Percentiles rank a stretch among this genome's conserved stretches.
Evolutionary conservation across 2,888 invertebrate genomes (phyloP).

Genomic region (Spodoptera picta): DNA sequence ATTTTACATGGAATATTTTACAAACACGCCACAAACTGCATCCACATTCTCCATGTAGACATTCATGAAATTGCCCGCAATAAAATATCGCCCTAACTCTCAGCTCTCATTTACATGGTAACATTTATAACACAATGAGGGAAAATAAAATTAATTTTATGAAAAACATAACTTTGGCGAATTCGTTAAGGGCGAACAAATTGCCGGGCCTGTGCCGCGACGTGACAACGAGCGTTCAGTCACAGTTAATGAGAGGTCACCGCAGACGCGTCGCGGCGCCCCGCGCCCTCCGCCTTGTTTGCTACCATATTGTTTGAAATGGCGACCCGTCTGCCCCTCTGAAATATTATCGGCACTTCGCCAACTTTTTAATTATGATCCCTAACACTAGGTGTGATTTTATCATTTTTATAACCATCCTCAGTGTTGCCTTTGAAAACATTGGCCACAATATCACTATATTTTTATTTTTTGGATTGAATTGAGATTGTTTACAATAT

Average conservation of each 20-base stretch:
- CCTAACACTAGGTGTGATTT: conserved; percentile 35
- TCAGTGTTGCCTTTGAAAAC: not conserved
- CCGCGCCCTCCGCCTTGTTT: conserved; percentile 56
- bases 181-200: conserved; percentile 79
- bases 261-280: conserved; percentile 62
- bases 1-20: conserved; percentile 25
- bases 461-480: conserved; percentile 6
- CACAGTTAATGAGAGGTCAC: conserved; percentile 79
- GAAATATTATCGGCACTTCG: conserved; percentile 65
- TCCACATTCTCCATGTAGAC: conserved; percentile 37
- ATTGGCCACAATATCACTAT: not conserved
- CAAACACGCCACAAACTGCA: conserved; percentile 39
- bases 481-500: conserved; percentile 4
- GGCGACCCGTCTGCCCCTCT: conserved; percentile 58
- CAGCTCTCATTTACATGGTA: conserved; percentile 66
- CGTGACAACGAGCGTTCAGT: conserved; percentile 79
- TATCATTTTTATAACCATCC: conserved; percentile 14
- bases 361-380: conserved; percentile 66
- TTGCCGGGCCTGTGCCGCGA: conserved; percentile 70
- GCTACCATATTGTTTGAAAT: conserved; percentile 66
- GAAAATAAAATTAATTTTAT: conserved; percentile 78
- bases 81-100: conserved; percentile 52
- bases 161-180: conserved; percentile 76
- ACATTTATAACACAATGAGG: conserved; percentile 61
- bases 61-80: conserved; percentile 45